phyloP scores from a whole-genome alignment of 64 coral and sea anemone genomes.

The Dendronephthya gigantea region DNA sequence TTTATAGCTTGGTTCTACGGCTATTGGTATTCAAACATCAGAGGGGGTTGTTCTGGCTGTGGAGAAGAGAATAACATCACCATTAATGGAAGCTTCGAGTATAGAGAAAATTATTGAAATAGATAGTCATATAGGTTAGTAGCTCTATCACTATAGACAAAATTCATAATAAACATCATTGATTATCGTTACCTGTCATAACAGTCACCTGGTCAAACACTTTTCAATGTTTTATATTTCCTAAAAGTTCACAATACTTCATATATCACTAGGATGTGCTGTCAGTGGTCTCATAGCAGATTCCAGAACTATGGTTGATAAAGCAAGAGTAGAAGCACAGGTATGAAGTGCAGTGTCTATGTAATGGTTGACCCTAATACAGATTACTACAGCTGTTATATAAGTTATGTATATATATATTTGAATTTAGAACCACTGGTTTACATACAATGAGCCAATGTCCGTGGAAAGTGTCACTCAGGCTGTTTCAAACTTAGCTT shows the following conservation, averaged over 20 bases:
- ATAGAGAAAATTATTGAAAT: conserved; percentile 99
- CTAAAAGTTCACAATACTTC: too few species aligned
- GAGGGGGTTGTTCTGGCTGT: conserved; percentile 87
- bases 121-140: conserved; percentile 84
- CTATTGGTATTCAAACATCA: conserved; percentile 92
- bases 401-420: too few species aligned
- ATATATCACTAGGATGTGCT: conserved; percentile 75
- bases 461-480: conserved; percentile 91
- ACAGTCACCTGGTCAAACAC: background rate
- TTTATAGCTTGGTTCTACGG: conserved; percentile 80
- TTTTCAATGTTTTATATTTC: too few species aligned
- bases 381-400: too few species aligned
- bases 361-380: too few species aligned
- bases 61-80: conserved; percentile 90
- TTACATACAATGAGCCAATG: conserved; percentile 97
- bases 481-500: conserved; percentile 87
- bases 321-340: conserved; percentile 97
- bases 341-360: too few species aligned
- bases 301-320: conserved; percentile 98
- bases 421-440: conserved; percentile 86
- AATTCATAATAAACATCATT: background rate
- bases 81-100: conserved; percentile 86
- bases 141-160: too few species aligned
- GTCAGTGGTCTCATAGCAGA: conserved; percentile 98
- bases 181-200: background rate